phyloP scores from a whole-genome alignment of 2,113 vertebrate species.

The Brevimyrus niger region DNA sequence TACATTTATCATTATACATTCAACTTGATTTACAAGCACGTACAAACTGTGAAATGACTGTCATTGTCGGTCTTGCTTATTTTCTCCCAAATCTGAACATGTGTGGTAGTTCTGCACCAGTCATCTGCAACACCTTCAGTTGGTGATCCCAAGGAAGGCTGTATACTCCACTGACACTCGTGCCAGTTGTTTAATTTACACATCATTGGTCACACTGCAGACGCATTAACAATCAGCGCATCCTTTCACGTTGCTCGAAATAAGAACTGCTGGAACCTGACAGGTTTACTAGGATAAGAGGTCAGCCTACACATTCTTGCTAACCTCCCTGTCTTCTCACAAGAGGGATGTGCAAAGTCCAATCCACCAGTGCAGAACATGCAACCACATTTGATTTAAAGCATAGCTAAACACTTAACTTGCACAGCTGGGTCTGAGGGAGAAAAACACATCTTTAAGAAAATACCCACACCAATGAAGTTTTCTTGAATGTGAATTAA shows the following conservation, averaged over 20 bases:
- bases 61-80: background rate
- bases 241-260: background rate
- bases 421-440: background rate
- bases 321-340: background rate
- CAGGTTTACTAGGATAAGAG: background rate
- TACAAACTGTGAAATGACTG: background rate
- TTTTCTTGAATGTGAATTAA: background rate
- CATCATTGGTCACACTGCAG: background rate
- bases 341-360: background rate
- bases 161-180: background rate
- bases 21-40: background rate
- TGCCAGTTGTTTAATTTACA: background rate
- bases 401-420: background rate
- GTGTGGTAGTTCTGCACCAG: background rate
- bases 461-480: background rate
- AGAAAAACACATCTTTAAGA: background rate
- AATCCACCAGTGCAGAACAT: background rate
- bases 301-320: background rate
- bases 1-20: background rate
- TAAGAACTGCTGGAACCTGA: background rate
- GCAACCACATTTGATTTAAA: background rate
- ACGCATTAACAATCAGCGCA: background rate
- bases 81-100: background rate
- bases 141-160: too few relatives aligned
- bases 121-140: background rate